A percentile compares a stretch with the other conserved stretches of the same genome.
These are phyloP conservation scores for Drosophila cognata DNA, from an alignment of 2,888 invertebrate species.

Conservation along the genomic window DNA sequence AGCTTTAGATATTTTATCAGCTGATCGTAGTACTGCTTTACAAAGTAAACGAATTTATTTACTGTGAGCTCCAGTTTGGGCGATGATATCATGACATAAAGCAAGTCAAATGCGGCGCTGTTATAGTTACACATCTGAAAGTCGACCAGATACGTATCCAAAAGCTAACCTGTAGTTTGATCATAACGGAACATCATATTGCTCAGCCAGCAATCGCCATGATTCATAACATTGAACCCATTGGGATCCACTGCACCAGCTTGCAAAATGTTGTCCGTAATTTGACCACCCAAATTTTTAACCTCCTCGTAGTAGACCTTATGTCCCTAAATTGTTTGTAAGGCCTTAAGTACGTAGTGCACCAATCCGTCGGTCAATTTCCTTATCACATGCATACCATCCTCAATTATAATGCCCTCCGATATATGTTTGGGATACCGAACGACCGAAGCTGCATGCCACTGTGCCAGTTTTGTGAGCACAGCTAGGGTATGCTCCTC, in stretches of 20 bases:
- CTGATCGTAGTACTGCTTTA: constrained; percentile 76
- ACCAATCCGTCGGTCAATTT: constrained; percentile 25
- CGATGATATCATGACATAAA: constrained; percentile 77
- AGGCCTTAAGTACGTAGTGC: constrained; percentile 36
- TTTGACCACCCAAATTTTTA: constrained; percentile 33
- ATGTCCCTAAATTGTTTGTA: constrained; percentile 54
- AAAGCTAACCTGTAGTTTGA: constrained; percentile 54
- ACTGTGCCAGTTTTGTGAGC: constrained; percentile 78
- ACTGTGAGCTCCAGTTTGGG: constrained; percentile 70
- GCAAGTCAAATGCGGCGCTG: constrained; percentile 68
- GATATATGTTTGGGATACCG: constrained; percentile 47
- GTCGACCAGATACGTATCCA: constrained; percentile 69
- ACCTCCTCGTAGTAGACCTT: constrained; percentile 63
- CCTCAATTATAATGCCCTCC: constrained; percentile 35
- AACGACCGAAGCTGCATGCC: constrained; percentile 81
- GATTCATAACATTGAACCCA: constrained; percentile 80
- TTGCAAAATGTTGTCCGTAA: constrained; percentile 21
- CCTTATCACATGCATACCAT: constrained; percentile 19
- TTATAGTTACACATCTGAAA: constrained; percentile 72
- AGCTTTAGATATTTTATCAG: constrained; percentile 69
- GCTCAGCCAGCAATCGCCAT: constrained; percentile 81
- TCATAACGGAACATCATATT: constrained; percentile 81
- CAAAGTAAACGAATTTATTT: constrained; percentile 75
- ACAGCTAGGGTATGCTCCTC: constrained; percentile 71
- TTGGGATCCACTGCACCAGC: constrained; percentile 24